Conservation (phyloP, 2,797 vertebrate genomes). For the Premnoplex brunnescens region DNA sequence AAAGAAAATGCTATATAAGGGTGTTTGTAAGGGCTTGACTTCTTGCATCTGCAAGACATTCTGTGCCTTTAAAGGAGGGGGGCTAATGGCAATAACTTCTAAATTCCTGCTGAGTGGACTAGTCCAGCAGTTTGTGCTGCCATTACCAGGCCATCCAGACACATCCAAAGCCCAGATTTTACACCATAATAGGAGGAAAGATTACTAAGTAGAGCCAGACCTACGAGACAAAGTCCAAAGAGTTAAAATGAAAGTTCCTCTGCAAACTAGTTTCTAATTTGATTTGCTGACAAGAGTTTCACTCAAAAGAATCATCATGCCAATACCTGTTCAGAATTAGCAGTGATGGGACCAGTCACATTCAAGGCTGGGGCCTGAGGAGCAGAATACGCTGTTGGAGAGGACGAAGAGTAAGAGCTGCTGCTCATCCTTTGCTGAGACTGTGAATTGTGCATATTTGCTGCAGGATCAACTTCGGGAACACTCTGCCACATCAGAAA, state of each 20-base stretch:
- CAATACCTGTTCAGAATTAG: slow-evolving; percentile 93
- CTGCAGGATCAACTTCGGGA: slow-evolving; percentile 87
- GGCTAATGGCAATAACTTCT: neutral
- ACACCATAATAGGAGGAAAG: neutral
- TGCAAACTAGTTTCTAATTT: neutral
- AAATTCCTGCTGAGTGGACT: neutral
- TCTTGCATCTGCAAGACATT: neutral
- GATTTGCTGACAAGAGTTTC: neutral
- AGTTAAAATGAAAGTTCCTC: neutral
- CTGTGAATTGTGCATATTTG: slow-evolving; percentile 82
- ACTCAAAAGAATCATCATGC: neutral
- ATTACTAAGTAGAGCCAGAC: neutral
- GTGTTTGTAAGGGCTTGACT: neutral
- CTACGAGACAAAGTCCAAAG: neutral
- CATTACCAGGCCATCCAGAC: neutral
- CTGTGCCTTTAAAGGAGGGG: neutral
- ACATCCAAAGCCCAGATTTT: neutral
- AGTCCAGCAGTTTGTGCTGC: neutral
- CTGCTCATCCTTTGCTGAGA: slow-evolving; percentile 75
- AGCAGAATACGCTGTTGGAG: slow-evolving; percentile 79
- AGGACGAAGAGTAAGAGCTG: slow-evolving; percentile 70
- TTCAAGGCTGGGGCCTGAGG: slow-evolving; percentile 84
- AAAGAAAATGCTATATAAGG: neutral
- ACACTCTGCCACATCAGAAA: slow-evolving; percentile 76
- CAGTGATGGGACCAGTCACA: slow-evolving; percentile 88